Conservation (phyloP, 2,797 vertebrate genomes). For the Cuniculus paca region DNA sequence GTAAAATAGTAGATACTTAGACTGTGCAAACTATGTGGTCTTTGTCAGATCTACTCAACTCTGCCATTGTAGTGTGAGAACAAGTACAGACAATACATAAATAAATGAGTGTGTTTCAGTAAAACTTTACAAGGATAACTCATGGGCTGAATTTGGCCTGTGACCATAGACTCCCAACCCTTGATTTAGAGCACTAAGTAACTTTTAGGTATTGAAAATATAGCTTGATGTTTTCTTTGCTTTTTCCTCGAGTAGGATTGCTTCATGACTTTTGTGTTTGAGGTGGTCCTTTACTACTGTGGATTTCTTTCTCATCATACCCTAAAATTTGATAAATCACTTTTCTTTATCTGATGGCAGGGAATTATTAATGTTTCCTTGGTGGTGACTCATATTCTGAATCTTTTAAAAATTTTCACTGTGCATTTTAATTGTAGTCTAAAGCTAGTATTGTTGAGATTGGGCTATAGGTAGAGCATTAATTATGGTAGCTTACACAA, state of each 20-base stretch:
- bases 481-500: not conserved
- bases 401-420: constrained; percentile 38
- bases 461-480: not conserved
- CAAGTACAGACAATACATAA: not conserved
- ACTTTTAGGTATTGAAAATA: constrained; percentile 21
- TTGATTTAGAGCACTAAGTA: constrained; percentile 15
- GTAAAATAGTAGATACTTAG: not conserved
- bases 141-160: not conserved
- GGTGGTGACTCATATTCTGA: not conserved
- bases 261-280: not conserved
- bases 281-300: not conserved
- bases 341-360: not conserved
- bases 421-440: not conserved
- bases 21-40: not conserved
- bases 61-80: not conserved
- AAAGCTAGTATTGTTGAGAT: constrained; percentile 34
- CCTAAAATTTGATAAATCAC: constrained; percentile 24
- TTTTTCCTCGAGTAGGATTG: constrained; percentile 10
- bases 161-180: not conserved
- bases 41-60: not conserved
- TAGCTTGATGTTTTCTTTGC: constrained; percentile 37
- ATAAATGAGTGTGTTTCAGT: not conserved
- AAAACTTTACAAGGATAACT: constrained; percentile 35
- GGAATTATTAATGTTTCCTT: constrained; percentile 34
- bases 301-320: constrained; percentile 36